These are phyloP conservation scores for Muscicapa adusta DNA, from an alignment of 2,113 vertebrate genomes.

Conservation along the genomic window DNA sequence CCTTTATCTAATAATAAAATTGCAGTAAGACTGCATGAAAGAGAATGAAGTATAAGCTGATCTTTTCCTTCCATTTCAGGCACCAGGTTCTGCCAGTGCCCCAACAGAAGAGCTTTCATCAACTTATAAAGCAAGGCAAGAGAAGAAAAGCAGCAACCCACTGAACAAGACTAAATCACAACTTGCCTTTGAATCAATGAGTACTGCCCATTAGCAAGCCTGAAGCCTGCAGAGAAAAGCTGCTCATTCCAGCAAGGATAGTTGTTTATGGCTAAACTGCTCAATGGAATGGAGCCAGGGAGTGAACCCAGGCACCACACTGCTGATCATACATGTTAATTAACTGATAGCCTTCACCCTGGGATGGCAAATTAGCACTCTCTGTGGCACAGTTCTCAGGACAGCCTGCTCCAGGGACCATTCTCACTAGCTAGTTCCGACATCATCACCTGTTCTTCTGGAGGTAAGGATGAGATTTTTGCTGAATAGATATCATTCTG, in stretches of 20 bases:
- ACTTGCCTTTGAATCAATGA: background rate
- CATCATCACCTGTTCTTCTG: background rate
- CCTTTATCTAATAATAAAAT: background rate
- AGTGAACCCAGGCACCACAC: background rate
- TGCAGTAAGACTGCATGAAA: background rate
- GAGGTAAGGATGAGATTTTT: background rate
- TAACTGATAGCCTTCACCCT: background rate
- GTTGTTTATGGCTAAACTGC: background rate
- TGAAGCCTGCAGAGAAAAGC: slow-evolving; percentile 15
- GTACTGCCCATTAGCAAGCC: background rate
- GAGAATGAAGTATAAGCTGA: background rate
- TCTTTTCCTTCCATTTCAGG: background rate
- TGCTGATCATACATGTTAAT: background rate
- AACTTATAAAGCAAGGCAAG: background rate
- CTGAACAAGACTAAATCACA: background rate
- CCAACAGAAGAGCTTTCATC: background rate
- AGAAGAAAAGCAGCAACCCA: background rate
- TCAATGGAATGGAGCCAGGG: background rate
- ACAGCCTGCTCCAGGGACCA: background rate
- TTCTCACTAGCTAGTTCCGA: background rate
- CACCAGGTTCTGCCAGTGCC: background rate
- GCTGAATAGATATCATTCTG: background rate
- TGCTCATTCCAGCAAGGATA: background rate
- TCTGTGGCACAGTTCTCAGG: background rate
- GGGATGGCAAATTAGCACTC: background rate